Percentiles rank a stretch among this genome's conserved stretches.
phyloP scores from a whole-genome alignment of 2,888 invertebrate genomes.

The Diadegma fenestrale region DNA sequence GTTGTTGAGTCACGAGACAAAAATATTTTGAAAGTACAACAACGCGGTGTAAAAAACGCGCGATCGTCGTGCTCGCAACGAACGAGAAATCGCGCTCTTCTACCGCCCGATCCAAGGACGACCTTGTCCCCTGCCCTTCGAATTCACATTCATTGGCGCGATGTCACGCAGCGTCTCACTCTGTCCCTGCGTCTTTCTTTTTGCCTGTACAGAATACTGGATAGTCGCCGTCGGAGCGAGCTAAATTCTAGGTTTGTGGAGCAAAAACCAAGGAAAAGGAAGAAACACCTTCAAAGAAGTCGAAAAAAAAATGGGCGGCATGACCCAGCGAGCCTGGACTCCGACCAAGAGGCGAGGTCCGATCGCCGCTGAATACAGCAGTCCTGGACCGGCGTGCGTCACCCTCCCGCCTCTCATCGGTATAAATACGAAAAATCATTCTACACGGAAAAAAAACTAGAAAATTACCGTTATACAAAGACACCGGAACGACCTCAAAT shows the following conservation, averaged over 20 bases:
- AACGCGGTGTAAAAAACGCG: neutral
- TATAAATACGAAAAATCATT: conserved; percentile 78
- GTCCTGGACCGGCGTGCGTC: conserved; percentile 96
- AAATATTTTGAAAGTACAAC: neutral
- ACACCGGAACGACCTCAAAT: neutral
- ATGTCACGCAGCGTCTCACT: neutral
- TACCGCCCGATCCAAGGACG: neutral
- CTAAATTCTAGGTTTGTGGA: neutral
- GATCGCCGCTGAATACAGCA: conserved; percentile 94
- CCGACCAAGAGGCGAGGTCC: conserved; percentile 95
- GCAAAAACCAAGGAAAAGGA: neutral
- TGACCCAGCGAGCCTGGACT: conserved; percentile 95
- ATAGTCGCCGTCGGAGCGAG: neutral
- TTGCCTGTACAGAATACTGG: neutral
- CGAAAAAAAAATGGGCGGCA: conserved; percentile 87
- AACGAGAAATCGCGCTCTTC: neutral
- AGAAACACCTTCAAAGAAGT: neutral
- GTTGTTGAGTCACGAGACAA: neutral
- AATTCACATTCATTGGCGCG: neutral
- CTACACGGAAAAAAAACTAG: neutral
- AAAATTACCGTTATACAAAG: neutral
- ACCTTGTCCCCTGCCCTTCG: neutral
- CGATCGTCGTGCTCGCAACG: neutral
- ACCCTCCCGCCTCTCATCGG: conserved; percentile 93
- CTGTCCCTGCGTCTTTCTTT: neutral